phyloP scores from a whole-genome alignment of 2,888 invertebrate species.

The Panzeria rudis region DNA sequence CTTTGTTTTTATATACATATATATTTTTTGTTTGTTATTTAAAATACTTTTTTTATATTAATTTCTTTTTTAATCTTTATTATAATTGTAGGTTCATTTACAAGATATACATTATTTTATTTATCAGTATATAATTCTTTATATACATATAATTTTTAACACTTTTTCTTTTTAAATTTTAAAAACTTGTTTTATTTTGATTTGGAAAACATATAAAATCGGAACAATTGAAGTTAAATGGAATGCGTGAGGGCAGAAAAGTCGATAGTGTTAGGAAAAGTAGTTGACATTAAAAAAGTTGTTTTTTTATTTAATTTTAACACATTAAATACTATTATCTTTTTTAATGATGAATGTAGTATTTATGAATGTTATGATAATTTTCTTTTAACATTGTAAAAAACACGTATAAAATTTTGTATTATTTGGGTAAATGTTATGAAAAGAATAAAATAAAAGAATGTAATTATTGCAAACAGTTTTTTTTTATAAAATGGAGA shows the following conservation, averaged over 20 bases:
- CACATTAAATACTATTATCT: slow-evolving; percentile 2
- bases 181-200: slow-evolving; percentile 18
- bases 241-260: not conserved
- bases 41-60: slow-evolving; percentile 52
- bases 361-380: not conserved
- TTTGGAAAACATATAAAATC: slow-evolving; percentile 33
- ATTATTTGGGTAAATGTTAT: not conserved
- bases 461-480: slow-evolving; percentile 4
- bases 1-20: slow-evolving; percentile 42
- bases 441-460: not conserved
- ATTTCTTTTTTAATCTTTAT: slow-evolving; percentile 26
- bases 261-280: not conserved
- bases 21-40: slow-evolving; percentile 11
- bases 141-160: slow-evolving; percentile 32
- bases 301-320: not conserved
- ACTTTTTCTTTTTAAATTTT: slow-evolving; percentile 8
- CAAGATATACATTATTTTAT: slow-evolving; percentile 35
- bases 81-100: slow-evolving; percentile 59
- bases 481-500: slow-evolving; percentile 26
- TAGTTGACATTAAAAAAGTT: slow-evolving; percentile 13
- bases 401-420: slow-evolving; percentile 8
- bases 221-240: slow-evolving; percentile 10
- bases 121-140: not conserved
- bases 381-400: slow-evolving; percentile 10
- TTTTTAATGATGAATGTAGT: not conserved